These are phyloP conservation scores for Xyrichtys novacula DNA, from an alignment of 2,797 vertebrate species.

Conservation along the genomic window DNA sequence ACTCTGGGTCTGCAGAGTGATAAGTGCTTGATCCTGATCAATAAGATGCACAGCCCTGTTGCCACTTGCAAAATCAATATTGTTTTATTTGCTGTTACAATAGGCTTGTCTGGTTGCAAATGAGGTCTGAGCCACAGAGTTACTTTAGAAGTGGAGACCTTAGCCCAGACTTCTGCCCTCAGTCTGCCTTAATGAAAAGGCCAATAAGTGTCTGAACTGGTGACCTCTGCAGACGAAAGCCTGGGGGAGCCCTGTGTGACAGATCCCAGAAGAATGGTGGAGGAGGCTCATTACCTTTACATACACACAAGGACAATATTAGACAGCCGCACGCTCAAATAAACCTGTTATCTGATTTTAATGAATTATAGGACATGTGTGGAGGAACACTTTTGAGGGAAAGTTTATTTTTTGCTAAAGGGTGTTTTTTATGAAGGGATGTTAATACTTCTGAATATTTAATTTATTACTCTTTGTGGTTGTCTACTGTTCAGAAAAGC, in stretches of 20 bases:
- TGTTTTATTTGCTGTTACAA: constrained; percentile 90
- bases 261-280: constrained; percentile 23
- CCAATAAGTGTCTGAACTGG: constrained; percentile 61
- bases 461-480: too few relatives aligned
- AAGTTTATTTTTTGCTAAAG: too few relatives aligned
- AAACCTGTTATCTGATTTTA: not conserved
- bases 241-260: constrained; percentile 22
- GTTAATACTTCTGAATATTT: too few relatives aligned
- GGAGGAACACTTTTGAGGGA: not conserved
- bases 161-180: constrained; percentile 64
- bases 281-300: constrained; percentile 34
- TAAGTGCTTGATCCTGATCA: constrained; percentile 88
- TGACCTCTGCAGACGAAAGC: constrained; percentile 46
- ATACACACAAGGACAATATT: constrained; percentile 15
- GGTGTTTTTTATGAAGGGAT: too few relatives aligned
- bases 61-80: constrained; percentile 88
- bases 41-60: constrained; percentile 84
- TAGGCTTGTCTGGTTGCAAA: constrained; percentile 86
- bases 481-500: too few relatives aligned
- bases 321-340: constrained; percentile 12
- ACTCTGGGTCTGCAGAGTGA: constrained; percentile 84
- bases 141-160: constrained; percentile 79
- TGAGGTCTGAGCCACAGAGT: constrained; percentile 79
- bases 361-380: not conserved
- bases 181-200: constrained; percentile 70